Percentiles rank a stretch among this genome's conserved stretches.
These are phyloP conservation scores for Falco columbarius DNA, from an alignment of 2,797 vertebrate genomes.

Conservation along the genomic window DNA sequence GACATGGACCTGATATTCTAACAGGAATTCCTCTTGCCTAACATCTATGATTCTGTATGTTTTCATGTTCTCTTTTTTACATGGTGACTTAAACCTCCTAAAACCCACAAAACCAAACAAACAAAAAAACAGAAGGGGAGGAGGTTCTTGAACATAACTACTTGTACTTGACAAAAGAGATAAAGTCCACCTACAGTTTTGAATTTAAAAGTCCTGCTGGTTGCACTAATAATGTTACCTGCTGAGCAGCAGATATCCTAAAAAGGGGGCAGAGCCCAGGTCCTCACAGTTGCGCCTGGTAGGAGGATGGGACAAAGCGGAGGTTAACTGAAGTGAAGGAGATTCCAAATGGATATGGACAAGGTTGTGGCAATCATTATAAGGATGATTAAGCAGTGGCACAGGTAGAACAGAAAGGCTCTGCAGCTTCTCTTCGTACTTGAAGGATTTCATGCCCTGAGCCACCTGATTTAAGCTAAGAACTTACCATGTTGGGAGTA, in stretches of 20 bases:
- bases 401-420: accelerated
- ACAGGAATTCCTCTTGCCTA: not conserved
- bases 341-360: not conserved
- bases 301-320: not conserved
- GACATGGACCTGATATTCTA: not conserved
- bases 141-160: not conserved
- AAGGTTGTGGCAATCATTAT: not conserved
- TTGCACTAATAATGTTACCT: not conserved
- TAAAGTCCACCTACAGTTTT: not conserved
- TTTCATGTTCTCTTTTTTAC: not conserved
- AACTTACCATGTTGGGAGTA: not conserved
- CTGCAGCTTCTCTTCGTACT: not conserved
- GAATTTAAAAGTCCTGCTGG: not conserved
- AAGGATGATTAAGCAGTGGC: not conserved
- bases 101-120: not conserved
- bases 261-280: not conserved
- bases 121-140: accelerated
- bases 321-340: not conserved
- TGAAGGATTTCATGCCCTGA: not conserved
- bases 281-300: not conserved
- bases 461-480: not conserved
- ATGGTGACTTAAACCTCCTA: not conserved
- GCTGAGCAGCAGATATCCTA: not conserved
- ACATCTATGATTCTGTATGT: not conserved
- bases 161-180: not conserved